Percentiles rank a stretch among this genome's conserved stretches.
These are phyloP conservation scores for Myopa tessellatipennis DNA, from an alignment of 2,888 invertebrate species.

Conservation along the genomic window DNA sequence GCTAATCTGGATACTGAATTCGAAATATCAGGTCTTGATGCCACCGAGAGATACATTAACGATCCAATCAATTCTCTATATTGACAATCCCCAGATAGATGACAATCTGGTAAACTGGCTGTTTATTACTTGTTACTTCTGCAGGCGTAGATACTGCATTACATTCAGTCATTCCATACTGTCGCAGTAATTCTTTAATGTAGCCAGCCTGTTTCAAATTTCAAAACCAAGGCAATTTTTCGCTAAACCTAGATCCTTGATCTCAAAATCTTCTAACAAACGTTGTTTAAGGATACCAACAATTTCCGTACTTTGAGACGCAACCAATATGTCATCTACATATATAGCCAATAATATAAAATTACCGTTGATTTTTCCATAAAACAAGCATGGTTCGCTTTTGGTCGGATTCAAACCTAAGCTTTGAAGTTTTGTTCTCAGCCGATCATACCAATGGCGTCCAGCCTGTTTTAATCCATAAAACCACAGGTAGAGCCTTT, in stretches of 20 bases:
- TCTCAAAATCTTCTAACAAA: conserved; percentile 34
- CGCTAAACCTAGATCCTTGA: conserved; percentile 39
- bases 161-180: conserved; percentile 38
- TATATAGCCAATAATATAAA: conserved; percentile 37
- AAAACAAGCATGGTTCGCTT: conserved; percentile 43
- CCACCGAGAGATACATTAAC: conserved; percentile 8
- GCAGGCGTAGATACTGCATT: conserved; percentile 39
- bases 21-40: not conserved
- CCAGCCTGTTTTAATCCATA: conserved; percentile 41
- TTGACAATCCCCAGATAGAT: conserved; percentile 9
- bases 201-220: conserved; percentile 35
- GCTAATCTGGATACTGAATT: conserved; percentile 8
- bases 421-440: conserved; percentile 30
- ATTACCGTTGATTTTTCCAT: conserved; percentile 15
- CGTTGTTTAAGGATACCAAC: conserved; percentile 13
- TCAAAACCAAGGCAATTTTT: conserved; percentile 44
- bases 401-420: conserved; percentile 38
- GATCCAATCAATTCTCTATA: conserved; percentile 19
- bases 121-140: conserved; percentile 21
- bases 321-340: conserved; percentile 42
- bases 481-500: conserved; percentile 29
- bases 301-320: conserved; percentile 24
- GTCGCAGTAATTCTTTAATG: conserved; percentile 36
- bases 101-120: not conserved
- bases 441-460: conserved; percentile 36